phyloP scores from a whole-genome alignment of 2,888 invertebrate species.

The Volucella zonaria region DNA sequence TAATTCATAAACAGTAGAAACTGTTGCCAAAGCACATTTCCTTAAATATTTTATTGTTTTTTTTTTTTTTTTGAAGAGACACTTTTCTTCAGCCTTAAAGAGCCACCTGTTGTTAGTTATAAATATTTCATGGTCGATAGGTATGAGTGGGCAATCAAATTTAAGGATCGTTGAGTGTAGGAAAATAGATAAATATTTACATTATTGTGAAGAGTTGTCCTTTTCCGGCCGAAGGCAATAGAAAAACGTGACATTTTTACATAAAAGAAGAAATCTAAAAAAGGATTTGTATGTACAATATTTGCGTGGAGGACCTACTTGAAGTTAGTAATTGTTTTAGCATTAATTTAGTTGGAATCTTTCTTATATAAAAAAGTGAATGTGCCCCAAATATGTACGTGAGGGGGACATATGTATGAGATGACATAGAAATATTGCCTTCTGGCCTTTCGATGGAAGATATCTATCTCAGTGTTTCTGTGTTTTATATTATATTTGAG shows the following conservation, averaged over 20 bases:
- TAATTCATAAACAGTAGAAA: conserved; percentile 1
- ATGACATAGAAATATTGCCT: too few relatives aligned
- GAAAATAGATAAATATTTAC: conserved; percentile 1
- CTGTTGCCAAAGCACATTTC: background rate
- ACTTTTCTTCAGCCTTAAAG: background rate
- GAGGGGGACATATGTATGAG: too few relatives aligned
- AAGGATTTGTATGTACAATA: background rate
- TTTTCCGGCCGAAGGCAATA: background rate
- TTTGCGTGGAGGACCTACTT: background rate
- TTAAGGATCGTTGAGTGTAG: background rate
- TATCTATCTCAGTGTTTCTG: too few relatives aligned
- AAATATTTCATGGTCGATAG: background rate
- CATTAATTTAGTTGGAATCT: conserved; percentile 1
- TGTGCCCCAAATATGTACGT: too few relatives aligned
- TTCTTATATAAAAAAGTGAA: too few relatives aligned
- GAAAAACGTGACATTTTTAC: background rate
- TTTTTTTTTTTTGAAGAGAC: background rate
- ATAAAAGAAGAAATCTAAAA: conserved; percentile 6
- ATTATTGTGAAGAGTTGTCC: background rate
- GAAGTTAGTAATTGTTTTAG: background rate
- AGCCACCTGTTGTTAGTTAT: conserved; percentile 21
- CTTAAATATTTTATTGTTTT: too few relatives aligned
- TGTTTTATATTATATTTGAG: too few relatives aligned
- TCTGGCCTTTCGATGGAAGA: too few relatives aligned
- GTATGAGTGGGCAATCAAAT: conserved; percentile 10